Conservation (phyloP, 2,797 vertebrate genomes). For the Capromys pilorides region DNA sequence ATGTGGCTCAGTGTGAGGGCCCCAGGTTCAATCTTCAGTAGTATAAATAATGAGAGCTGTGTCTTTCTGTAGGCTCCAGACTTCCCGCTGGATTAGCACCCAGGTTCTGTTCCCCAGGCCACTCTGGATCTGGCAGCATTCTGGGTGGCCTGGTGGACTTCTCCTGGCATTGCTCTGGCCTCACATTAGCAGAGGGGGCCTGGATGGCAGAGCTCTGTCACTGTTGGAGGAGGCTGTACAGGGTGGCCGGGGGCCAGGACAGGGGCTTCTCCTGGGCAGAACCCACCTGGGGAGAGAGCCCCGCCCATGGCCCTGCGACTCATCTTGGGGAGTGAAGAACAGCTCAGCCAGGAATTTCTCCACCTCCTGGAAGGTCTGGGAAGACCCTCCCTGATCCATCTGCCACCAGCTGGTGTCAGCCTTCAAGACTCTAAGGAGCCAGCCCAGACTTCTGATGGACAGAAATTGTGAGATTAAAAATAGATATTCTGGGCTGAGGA, state of each 20-base stretch:
- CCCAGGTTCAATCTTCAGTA: background rate
- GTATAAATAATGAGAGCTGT: background rate
- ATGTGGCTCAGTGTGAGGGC: background rate
- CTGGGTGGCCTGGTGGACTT: background rate
- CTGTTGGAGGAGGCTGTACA: background rate
- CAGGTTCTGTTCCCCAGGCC: background rate
- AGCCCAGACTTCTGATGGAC: background rate
- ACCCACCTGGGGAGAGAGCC: background rate
- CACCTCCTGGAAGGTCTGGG: background rate
- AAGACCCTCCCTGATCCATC: background rate
- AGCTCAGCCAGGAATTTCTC: background rate
- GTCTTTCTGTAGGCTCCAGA: background rate
- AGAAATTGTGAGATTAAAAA: background rate
- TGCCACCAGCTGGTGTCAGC: background rate
- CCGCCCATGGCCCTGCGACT: accelerated
- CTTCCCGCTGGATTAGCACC: background rate
- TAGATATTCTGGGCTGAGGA: background rate
- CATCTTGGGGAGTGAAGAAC: background rate
- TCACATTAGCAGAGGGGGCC: background rate
- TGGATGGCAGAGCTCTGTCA: background rate
- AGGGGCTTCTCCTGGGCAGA: background rate
- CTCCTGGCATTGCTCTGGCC: background rate
- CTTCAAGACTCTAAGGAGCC: background rate
- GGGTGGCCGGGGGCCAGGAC: background rate
- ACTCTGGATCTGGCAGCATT: background rate